phyloP scores from a whole-genome alignment of 2,797 vertebrate species.

The Sebastes oblongus region DNA sequence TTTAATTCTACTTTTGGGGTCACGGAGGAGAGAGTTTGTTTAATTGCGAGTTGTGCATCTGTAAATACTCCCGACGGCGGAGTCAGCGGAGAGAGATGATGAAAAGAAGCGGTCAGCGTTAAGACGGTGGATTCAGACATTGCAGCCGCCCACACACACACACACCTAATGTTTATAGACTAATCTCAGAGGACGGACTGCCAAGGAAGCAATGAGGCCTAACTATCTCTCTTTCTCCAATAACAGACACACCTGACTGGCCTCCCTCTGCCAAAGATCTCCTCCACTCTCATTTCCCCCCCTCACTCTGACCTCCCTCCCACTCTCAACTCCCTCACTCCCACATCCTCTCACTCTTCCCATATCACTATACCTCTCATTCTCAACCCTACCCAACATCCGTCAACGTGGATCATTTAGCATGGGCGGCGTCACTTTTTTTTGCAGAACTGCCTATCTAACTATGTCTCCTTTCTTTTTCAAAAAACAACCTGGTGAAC shows the following conservation, averaged over 20 bases:
- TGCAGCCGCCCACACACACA: slow-evolving; percentile 9
- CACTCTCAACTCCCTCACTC: slow-evolving; percentile 2
- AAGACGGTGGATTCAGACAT: slow-evolving; percentile 5
- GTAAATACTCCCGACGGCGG: slow-evolving; percentile 66
- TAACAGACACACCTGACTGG: slow-evolving; percentile 58
- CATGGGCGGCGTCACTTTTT: neutral
- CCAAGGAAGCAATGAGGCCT: slow-evolving; percentile 67
- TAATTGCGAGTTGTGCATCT: slow-evolving; percentile 68
- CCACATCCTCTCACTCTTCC: neutral
- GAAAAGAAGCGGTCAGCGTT: slow-evolving; percentile 23
- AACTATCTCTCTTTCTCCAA: slow-evolving; percentile 56
- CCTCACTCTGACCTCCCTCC: slow-evolving; percentile 13
- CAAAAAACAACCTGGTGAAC: slow-evolving; percentile 61
- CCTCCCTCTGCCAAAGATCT: slow-evolving; percentile 43
- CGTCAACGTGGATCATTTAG: slow-evolving; percentile 13
- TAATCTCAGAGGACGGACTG: slow-evolving; percentile 57
- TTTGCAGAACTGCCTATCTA: neutral
- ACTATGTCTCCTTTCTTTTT: slow-evolving; percentile 18
- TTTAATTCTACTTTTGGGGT: slow-evolving; percentile 77
- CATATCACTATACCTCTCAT: neutral
- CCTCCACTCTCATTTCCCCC: slow-evolving; percentile 15
- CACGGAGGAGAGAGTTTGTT: slow-evolving; percentile 61
- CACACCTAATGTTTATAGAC: slow-evolving; percentile 43
- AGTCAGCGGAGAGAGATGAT: slow-evolving; percentile 16
- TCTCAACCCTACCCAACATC: slow-evolving; percentile 8